phyloP scores from a whole-genome alignment of 2,888 invertebrate genomes.

The Stenichneumon culpator region DNA sequence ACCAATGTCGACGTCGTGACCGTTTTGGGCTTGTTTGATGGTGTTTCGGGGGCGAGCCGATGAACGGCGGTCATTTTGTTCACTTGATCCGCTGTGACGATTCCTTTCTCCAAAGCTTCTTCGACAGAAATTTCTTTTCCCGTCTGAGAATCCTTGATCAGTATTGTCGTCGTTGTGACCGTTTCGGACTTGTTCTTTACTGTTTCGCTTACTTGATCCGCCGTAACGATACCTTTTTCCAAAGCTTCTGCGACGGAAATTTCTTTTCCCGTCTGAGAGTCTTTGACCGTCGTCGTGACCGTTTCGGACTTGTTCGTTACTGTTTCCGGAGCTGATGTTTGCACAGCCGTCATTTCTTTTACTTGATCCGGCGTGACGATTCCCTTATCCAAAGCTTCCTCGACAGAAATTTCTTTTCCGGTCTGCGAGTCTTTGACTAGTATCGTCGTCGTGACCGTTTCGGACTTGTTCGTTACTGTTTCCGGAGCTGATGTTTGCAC shows the following conservation, averaged over 20 bases:
- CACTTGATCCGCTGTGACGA: conserved; percentile 84
- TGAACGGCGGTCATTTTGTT: neutral
- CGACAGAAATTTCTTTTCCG: conserved; percentile 87
- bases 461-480: neutral
- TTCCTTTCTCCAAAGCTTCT: conserved; percentile 87
- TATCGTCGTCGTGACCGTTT: neutral
- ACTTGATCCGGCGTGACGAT: conserved; percentile 85
- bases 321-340: neutral
- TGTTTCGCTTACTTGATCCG: conserved; percentile 65
- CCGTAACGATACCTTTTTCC: conserved; percentile 87
- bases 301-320: neutral
- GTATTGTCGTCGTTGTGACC: neutral
- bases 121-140: conserved; percentile 87
- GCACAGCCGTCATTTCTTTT: neutral
- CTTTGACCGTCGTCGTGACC: neutral
- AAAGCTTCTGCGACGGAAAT: conserved; percentile 88
- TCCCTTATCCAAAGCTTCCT: conserved; percentile 87
- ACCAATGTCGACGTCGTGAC: neutral
- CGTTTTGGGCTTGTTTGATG: neutral
- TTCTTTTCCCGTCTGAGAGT: conserved; percentile 85
- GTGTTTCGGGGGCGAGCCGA: neutral
- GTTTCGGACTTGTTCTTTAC: no score
- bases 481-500: neutral
- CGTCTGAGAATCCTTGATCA: conserved; percentile 77
- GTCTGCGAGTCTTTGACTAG: no score